These are phyloP conservation scores for Scaptodrosophila lebanonensis DNA, from an alignment of 1,140 invertebrate species.

Conservation along the genomic window DNA sequence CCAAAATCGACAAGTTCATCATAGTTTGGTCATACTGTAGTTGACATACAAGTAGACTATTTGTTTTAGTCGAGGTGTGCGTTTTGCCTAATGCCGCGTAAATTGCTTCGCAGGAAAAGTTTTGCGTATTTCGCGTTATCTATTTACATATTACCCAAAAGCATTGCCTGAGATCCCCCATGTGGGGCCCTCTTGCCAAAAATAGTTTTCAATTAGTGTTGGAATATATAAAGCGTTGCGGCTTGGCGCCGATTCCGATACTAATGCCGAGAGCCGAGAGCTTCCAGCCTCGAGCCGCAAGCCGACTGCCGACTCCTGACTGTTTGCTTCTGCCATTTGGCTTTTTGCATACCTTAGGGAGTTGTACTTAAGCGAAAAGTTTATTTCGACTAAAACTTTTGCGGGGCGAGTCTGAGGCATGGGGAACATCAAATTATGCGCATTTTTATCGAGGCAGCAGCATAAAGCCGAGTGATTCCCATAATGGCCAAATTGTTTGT, in stretches of 20 bases:
- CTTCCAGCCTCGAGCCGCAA: not conserved
- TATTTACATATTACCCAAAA: conserved; percentile 71
- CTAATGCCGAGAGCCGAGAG: no score
- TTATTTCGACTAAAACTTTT: conserved; percentile 54
- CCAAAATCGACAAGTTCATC: no score
- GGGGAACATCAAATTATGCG: conserved; percentile 70
- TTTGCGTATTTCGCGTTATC: conserved; percentile 71
- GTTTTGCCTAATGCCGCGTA: conserved; percentile 71
- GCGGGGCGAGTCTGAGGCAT: conserved; percentile 40
- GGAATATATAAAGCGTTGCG: conserved; percentile 24
- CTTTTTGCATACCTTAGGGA: conserved; percentile 24
- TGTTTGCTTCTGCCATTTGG: no score
- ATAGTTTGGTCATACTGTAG: no score
- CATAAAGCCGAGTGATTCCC: conserved; percentile 16
- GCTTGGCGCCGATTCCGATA: no score
- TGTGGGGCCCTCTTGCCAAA: conserved; percentile 43
- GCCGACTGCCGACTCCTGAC: not conserved
- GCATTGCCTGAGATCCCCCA: not conserved
- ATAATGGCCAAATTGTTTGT: conserved; percentile 30
- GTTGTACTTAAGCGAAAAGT: conserved; percentile 47
- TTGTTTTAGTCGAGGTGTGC: conserved; percentile 50
- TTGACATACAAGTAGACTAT: no score
- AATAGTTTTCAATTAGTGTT: conserved; percentile 72
- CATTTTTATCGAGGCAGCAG: conserved; percentile 54
- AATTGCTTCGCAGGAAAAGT: conserved; percentile 71